Evolutionary conservation across 2,797 vertebrate genomes (phyloP).

Genomic region (Thaleichthys pacificus): DNA sequence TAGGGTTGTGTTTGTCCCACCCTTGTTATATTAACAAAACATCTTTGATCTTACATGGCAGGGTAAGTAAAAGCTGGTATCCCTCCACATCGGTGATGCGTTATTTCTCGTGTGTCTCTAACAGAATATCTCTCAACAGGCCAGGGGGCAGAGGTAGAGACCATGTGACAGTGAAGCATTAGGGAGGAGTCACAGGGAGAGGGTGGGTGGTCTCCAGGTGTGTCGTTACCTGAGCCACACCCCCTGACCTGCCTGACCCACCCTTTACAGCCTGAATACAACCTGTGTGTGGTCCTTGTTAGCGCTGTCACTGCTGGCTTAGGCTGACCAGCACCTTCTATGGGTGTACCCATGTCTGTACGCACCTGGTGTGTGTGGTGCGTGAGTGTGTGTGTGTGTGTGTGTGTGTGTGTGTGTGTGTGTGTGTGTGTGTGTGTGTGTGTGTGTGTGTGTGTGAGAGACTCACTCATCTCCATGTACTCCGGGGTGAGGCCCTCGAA

Average conservation of each 20-base stretch:
- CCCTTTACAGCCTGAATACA: background rate
- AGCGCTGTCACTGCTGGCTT: no score
- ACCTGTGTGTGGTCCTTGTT: no score
- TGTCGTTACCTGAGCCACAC: background rate
- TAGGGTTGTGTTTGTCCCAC: no score
- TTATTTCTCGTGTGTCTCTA: background rate
- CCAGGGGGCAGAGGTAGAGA: background rate
- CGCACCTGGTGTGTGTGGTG: no score
- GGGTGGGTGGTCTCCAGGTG: slow-evolving; percentile 4
- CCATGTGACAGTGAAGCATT: no score
- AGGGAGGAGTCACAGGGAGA: background rate
- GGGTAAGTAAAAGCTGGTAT: no score
- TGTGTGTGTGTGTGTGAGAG: background rate
- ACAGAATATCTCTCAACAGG: background rate
- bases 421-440: no score
- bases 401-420: no score
- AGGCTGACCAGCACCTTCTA: no score
- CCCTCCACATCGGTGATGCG: background rate
- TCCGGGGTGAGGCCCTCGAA: slow-evolving; percentile 95
- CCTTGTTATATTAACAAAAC: no score
- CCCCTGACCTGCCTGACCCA: background rate
- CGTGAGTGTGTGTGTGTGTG: background rate
- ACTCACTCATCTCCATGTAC: slow-evolving; percentile 99
- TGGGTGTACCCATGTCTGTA: no score
- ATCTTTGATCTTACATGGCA: no score